A percentile compares a stretch with the other conserved stretches of the same genome.
Conservation (phyloP, 1,140 invertebrate genomes). For the Musca vetustissima region DNA sequence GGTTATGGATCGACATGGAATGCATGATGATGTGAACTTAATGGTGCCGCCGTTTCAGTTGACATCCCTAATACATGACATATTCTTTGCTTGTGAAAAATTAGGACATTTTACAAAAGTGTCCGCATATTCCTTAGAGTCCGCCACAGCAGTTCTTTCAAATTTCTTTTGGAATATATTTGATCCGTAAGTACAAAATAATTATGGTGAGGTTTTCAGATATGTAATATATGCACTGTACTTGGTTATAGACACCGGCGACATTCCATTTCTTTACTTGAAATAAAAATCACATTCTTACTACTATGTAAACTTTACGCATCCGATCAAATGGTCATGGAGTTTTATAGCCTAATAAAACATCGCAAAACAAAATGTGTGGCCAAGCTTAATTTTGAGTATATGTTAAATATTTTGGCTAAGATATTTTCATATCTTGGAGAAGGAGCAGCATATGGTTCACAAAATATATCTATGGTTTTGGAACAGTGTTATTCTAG, state of each 20-base stretch:
- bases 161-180: slow-evolving; percentile 54
- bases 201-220: neutral
- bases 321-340: slow-evolving; percentile 39
- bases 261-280: slow-evolving; percentile 47
- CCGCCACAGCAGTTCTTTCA: slow-evolving; percentile 35
- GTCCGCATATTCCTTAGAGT: slow-evolving; percentile 38
- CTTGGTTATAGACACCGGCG: slow-evolving; percentile 36
- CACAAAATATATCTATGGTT: slow-evolving; percentile 40
- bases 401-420: slow-evolving; percentile 40
- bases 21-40: slow-evolving; percentile 37
- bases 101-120: slow-evolving; percentile 45
- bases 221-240: neutral
- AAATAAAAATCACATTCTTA: slow-evolving; percentile 49
- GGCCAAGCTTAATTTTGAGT: slow-evolving; percentile 45
- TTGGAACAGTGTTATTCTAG: slow-evolving; percentile 45
- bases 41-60: slow-evolving; percentile 50
- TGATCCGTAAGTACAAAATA: slow-evolving; percentile 41
- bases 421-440: slow-evolving; percentile 48
- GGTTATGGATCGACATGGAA: slow-evolving; percentile 44
- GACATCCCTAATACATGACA: slow-evolving; percentile 48
- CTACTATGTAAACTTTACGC: slow-evolving; percentile 47
- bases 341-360: slow-evolving; percentile 41
- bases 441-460: slow-evolving; percentile 46
- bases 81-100: slow-evolving; percentile 51
- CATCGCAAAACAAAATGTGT: slow-evolving; percentile 42